phyloP scores from a whole-genome alignment of 2,113 vertebrate species.

The Podocnemis expansa region DNA sequence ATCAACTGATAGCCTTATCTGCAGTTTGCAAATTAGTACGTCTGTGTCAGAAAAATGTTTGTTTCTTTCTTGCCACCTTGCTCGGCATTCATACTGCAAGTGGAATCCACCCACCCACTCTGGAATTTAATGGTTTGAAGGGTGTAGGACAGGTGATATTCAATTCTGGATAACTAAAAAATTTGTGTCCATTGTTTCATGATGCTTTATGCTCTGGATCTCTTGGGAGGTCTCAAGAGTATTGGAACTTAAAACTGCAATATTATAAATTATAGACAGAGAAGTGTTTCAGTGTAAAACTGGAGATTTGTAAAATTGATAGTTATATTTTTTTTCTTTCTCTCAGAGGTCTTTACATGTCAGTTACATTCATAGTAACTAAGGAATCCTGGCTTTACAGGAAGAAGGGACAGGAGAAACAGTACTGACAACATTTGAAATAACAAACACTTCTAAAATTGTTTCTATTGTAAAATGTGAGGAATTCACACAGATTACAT shows the following conservation, averaged over 20 bases:
- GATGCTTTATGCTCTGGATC: background rate
- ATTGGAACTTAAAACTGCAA: background rate
- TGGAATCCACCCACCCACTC: background rate
- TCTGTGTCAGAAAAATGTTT: background rate
- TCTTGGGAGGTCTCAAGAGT: background rate
- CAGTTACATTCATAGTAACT: background rate
- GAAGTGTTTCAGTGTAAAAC: background rate
- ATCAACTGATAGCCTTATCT: background rate
- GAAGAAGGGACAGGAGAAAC: background rate
- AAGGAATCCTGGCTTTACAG: background rate
- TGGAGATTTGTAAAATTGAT: background rate
- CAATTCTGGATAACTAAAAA: background rate
- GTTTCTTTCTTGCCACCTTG: background rate
- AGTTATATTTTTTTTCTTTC: background rate
- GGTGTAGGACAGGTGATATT: background rate
- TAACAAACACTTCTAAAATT: background rate
- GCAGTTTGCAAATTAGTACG: no score
- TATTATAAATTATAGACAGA: background rate
- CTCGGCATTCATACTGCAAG: accelerated
- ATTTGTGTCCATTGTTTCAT: background rate
- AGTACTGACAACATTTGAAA: background rate
- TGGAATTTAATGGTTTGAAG: background rate
- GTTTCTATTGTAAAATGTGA: background rate
- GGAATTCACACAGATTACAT: background rate
- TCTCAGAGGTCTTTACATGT: background rate